Percentiles rank a stretch among this genome's conserved stretches.
Evolutionary conservation across 2,113 vertebrate genomes (phyloP).

Genomic region (Percina caprodes): DNA sequence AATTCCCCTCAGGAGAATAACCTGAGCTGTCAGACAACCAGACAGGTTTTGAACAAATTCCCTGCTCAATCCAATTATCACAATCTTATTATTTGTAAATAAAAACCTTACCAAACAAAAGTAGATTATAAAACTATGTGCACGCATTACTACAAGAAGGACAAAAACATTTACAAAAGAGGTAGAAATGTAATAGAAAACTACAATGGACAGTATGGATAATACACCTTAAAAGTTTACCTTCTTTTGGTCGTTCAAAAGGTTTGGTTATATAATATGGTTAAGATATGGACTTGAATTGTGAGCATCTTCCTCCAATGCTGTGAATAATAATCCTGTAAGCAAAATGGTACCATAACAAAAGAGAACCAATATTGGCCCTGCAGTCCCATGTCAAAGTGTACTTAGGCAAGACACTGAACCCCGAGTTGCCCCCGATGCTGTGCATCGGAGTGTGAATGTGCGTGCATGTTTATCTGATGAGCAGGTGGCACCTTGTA

Average conservation of each 20-base stretch:
- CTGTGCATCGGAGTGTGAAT: too few species aligned
- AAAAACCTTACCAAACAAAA: neutral
- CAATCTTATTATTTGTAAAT: neutral
- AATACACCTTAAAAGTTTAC: neutral
- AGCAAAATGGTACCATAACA: neutral
- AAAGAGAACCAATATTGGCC: neutral
- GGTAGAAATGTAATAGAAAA: neutral
- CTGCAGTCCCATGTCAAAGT: too few species aligned
- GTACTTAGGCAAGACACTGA: too few species aligned
- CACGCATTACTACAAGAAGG: neutral
- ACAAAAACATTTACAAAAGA: neutral
- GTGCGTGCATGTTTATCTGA: too few species aligned
- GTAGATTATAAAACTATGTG: neutral
- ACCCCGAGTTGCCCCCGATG: too few species aligned
- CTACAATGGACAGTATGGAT: neutral
- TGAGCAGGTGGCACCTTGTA: too few species aligned
- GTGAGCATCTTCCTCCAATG: neutral
- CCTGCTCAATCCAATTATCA: conserved; percentile 16
- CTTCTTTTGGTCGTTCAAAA: neutral
- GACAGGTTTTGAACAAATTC: conserved; percentile 14
- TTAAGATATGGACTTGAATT: neutral
- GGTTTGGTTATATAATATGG: neutral
- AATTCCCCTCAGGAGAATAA: neutral
- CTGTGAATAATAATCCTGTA: neutral
- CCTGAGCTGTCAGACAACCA: conserved; percentile 13